Evolutionary conservation across 2,888 invertebrate genomes (phyloP).

Genomic region (Criorhina ranunculi): DNA sequence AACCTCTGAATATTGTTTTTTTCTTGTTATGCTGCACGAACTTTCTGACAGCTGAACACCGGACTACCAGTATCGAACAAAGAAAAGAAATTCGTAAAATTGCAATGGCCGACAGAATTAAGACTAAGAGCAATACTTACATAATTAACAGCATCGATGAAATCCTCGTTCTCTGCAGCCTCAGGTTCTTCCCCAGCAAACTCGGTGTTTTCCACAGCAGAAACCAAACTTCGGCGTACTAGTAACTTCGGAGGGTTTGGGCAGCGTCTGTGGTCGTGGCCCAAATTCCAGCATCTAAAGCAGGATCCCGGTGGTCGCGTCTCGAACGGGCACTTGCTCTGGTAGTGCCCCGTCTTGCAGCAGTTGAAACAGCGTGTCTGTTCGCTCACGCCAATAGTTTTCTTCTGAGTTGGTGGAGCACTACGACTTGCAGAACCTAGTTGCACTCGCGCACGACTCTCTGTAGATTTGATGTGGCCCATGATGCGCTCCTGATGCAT

Average conservation of each 20-base stretch:
- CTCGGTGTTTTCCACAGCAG: conserved; percentile 11
- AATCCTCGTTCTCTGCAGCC: too few species aligned
- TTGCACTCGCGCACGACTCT: too few species aligned
- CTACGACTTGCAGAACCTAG: too few species aligned
- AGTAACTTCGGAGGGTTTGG: conserved; percentile 33
- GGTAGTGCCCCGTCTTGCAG: conserved; percentile 6
- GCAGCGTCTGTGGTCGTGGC: conserved; percentile 25
- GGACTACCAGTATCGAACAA: conserved; percentile 31
- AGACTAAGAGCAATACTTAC: conserved; percentile 32
- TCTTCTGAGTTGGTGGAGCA: too few species aligned
- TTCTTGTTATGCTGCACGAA: neutral
- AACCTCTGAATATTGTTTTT: conserved; percentile 26
- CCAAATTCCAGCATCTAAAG: conserved; percentile 23
- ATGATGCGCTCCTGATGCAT: too few species aligned
- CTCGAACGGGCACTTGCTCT: conserved; percentile 10
- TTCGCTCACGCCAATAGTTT: too few species aligned
- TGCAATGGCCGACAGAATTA: conserved; percentile 6
- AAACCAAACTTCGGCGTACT: conserved; percentile 16
- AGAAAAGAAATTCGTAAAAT: conserved; percentile 32
- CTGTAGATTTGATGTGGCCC: too few species aligned
- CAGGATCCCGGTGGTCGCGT: conserved; percentile 6
- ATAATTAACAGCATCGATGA: too few species aligned
- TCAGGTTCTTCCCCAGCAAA: too few species aligned
- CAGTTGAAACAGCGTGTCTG: too few species aligned
- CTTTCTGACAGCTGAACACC: conserved; percentile 11